Evolutionary conservation across 2,797 vertebrate species (phyloP).

Genomic region (Picus viridis): DNA sequence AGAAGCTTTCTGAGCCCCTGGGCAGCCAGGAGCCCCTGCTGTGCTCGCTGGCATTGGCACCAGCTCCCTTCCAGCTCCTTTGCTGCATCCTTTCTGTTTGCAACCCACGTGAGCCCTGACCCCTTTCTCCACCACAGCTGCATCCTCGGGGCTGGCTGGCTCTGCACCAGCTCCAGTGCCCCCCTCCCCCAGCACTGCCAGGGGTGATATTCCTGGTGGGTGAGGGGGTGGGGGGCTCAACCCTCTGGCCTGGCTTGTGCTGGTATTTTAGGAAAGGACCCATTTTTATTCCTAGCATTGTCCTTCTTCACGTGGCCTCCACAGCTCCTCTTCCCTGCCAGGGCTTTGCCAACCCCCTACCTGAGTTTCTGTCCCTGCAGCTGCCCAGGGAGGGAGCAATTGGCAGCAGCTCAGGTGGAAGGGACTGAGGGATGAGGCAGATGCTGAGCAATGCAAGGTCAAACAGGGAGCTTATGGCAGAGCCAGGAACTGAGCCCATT

Average conservation of each 20-base stretch:
- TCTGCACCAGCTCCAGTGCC: not conserved
- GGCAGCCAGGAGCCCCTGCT: constrained; percentile 20
- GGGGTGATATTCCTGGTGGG: not conserved
- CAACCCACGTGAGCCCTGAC: not conserved
- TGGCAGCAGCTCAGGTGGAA: not conserved
- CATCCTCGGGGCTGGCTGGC: not conserved
- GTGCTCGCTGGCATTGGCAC: not conserved
- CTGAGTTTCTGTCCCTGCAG: not conserved
- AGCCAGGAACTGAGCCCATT: not conserved
- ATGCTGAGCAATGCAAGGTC: not conserved
- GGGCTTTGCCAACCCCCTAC: not conserved
- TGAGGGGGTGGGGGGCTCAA: not conserved
- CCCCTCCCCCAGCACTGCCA: fast-evolving
- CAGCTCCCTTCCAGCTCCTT: not conserved
- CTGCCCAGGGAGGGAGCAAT: fast-evolving
- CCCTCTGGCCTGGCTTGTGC: not conserved
- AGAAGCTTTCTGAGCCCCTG: not conserved
- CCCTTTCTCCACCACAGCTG: not conserved
- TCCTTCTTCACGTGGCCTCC: not conserved
- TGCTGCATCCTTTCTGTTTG: not conserved
- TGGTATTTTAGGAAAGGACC: not conserved
- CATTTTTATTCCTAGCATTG: not conserved
- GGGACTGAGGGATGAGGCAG: fast-evolving
- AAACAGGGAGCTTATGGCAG: not conserved
- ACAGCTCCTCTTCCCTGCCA: fast-evolving